Evolutionary conservation across 2,888 invertebrate species (phyloP).

Genomic region (Lacanobia wlatinum): DNA sequence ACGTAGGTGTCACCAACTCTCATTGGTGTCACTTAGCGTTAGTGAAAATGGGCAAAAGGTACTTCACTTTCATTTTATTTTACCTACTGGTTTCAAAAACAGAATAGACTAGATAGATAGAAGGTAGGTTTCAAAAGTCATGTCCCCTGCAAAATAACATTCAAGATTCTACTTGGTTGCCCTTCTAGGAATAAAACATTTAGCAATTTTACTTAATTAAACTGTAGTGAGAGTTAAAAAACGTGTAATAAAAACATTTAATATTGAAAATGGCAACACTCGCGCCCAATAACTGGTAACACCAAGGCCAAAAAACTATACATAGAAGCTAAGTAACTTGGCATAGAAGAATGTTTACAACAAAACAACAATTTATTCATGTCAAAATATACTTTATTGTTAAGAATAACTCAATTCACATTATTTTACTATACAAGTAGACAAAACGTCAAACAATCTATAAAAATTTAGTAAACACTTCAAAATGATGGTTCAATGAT

Average conservation of each 20-base stretch:
- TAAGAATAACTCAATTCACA: conserved; percentile 60
- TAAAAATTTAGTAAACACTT: conserved; percentile 94
- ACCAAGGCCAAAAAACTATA: background rate
- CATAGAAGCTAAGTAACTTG: too few species aligned
- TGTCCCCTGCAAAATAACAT: too few species aligned
- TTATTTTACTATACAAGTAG: conserved; percentile 41
- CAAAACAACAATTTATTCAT: background rate
- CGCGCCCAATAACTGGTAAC: background rate
- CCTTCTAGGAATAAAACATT: too few species aligned
- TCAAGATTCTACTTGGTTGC: too few species aligned
- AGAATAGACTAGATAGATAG: background rate
- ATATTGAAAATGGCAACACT: background rate
- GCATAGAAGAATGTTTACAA: background rate
- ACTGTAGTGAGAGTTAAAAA: too few species aligned
- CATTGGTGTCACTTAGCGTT: too few species aligned
- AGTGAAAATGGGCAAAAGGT: too few species aligned
- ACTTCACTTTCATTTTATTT: too few species aligned
- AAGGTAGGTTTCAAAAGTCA: too few species aligned
- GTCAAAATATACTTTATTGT: conserved; percentile 43
- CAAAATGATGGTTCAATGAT: conserved; percentile 97
- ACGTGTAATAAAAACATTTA: background rate
- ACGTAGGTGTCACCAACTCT: too few species aligned
- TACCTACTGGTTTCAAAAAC: too few species aligned
- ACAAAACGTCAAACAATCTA: conserved; percentile 55
- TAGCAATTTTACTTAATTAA: too few species aligned